Percentiles rank a stretch among this genome's conserved stretches.
Evolutionary conservation across 2,113 vertebrate genomes (phyloP).

Genomic region (Actenoides lindsayi): DNA sequence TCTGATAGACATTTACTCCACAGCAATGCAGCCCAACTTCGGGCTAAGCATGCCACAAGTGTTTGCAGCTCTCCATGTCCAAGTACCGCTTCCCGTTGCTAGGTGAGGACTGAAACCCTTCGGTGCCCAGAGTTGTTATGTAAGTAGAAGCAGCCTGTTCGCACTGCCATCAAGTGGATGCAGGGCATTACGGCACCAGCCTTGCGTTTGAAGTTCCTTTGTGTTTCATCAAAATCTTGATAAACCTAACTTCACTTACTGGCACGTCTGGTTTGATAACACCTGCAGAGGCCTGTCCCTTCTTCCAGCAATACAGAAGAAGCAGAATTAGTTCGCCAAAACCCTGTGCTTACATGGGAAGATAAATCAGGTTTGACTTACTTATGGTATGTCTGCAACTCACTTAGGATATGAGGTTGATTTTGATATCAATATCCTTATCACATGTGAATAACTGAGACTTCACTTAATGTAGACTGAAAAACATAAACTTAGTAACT

Average conservation of each 20-base stretch:
- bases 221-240: fast-evolving
- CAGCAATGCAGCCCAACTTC: fast-evolving
- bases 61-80: fast-evolving
- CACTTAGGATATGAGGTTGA: not conserved
- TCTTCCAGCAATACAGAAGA: not conserved
- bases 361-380: not conserved
- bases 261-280: not conserved
- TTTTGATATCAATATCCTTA: not conserved
- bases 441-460: not conserved
- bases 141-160: not conserved
- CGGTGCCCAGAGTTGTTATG: not conserved
- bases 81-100: fast-evolving
- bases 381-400: not conserved
- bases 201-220: fast-evolving
- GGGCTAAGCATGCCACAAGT: fast-evolving
- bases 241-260: fast-evolving
- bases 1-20: fast-evolving
- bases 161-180: constrained; percentile 47
- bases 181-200: not conserved
- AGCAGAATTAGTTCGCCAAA: not conserved
- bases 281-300: not conserved
- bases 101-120: fast-evolving
- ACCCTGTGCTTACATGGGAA: not conserved
- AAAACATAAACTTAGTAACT: not conserved
- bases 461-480: not conserved